Base-by-base conservation (phyloP, 2,888 invertebrate species). In the Dorcus parallelipipedus region DNA sequence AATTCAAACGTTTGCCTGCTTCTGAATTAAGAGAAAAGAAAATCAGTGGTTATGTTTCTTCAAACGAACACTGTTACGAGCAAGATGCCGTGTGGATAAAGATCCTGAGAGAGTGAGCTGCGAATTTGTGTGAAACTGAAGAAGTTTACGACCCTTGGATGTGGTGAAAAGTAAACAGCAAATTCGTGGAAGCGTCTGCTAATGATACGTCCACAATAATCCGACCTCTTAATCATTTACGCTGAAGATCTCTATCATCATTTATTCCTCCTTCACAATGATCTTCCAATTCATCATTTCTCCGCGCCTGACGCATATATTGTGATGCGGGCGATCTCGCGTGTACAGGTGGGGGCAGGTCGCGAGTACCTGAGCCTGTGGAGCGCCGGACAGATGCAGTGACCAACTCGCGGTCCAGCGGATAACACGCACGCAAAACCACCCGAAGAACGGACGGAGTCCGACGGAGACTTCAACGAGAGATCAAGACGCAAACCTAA, bases 271-370 rank as follows among this genome's bases (percentile, higher is more conserved):
- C 72, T 71, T 72, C 70, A 68, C 70, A 68, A 66, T 59, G 65
- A 65, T 67, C 71, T 65, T 67, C 69, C 71, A 68, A 74, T 73
- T 72, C 73, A 74, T 74, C 73, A 73, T 73, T 69, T 71, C 70
- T 68, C 62, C 68, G 64, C 71, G 68, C 65, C 67, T 68, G 69
- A 70, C 71, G 70, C 70, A 66, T 67, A 65, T 66, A 69, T 68
- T 67, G 65, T 63, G 68, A 51, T 71, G 71, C 69, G 66, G 69
- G 69, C 67, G 69, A 70, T 69, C 68, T 69, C 70, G 66, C 66
- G 64, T 68, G 66, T 54, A 59, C 61, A 67, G 64, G 66, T 65
- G 67, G 67, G 66, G 66, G 64, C 61, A 63, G 59, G 59, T 59
- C 60, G 51, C 54, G 61, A 58, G 55, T 60, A 65, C 64, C 64